phyloP scores from a whole-genome alignment of 2,888 invertebrate species.

The Clivina fossor region DNA sequence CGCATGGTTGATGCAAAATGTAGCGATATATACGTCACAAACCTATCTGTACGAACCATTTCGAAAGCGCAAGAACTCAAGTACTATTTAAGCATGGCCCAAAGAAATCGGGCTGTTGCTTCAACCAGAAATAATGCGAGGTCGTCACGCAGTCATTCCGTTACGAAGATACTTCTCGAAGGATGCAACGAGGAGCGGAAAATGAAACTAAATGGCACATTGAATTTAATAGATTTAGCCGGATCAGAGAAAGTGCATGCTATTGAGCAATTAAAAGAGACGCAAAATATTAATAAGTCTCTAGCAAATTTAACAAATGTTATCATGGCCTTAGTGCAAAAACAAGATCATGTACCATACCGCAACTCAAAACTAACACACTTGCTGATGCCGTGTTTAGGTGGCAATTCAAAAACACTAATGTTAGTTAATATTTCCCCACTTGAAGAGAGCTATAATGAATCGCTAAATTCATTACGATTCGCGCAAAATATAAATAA shows the following conservation, averaged over 20 bases:
- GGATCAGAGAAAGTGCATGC: constrained; percentile 78
- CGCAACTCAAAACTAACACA: constrained; percentile 88
- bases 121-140: constrained; percentile 63
- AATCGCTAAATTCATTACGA: constrained; percentile 84
- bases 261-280: constrained; percentile 69
- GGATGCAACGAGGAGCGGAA: constrained; percentile 65
- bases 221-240: constrained; percentile 85
- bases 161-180: constrained; percentile 64
- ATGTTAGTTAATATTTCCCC: constrained; percentile 93
- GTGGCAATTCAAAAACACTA: constrained; percentile 89
- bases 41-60: constrained; percentile 64
- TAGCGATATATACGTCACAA: constrained; percentile 52
- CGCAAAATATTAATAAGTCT: constrained; percentile 83
- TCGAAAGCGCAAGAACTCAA: constrained; percentile 66
- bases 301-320: constrained; percentile 79
- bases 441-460: constrained; percentile 77
- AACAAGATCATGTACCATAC: constrained; percentile 84
- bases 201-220: constrained; percentile 66
- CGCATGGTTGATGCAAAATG: constrained; percentile 18
- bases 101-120: constrained; percentile 71
- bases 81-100: constrained; percentile 71
- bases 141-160: constrained; percentile 57
- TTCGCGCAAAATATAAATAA: constrained; percentile 87
- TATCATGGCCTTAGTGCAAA: constrained; percentile 78
- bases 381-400: constrained; percentile 82